Percentiles rank a stretch among this genome's conserved stretches.
These are phyloP conservation scores for Parascotia fuliginaria DNA, from an alignment of 2,888 invertebrate species.

Conservation along the genomic window DNA sequence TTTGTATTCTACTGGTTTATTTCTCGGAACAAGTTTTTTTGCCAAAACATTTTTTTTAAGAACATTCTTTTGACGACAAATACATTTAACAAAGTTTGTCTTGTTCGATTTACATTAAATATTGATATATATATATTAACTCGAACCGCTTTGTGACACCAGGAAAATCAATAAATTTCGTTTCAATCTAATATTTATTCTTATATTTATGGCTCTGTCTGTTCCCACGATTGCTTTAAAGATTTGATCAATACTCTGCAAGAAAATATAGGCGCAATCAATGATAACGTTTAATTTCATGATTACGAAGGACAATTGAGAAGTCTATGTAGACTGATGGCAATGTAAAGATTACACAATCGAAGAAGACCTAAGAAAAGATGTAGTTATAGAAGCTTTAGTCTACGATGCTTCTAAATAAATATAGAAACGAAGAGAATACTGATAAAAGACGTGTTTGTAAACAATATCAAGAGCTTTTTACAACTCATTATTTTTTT, in stretches of 20 bases:
- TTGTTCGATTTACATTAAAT: conserved; percentile 22
- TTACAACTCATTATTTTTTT: too few species aligned
- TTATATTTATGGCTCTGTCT: conserved; percentile 18
- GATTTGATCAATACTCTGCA: conserved; percentile 13
- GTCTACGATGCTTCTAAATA: neutral
- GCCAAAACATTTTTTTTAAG: conserved; percentile 12
- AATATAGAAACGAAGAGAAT: neutral
- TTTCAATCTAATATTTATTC: conserved; percentile 24
- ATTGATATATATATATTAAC: conserved; percentile 15
- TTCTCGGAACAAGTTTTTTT: conserved; percentile 13
- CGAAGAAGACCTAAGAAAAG: too few species aligned
- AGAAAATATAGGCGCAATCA: too few species aligned
- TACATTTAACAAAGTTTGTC: conserved; percentile 14
- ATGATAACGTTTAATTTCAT: neutral
- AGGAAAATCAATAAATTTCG: conserved; percentile 34
- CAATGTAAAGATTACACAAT: too few species aligned
- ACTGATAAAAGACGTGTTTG: neutral
- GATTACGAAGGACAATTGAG: conserved; percentile 12
- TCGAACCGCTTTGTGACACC: conserved; percentile 8
- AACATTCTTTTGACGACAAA: neutral
- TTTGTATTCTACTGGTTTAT: conserved; percentile 9
- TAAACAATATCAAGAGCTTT: neutral
- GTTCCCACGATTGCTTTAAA: conserved; percentile 34
- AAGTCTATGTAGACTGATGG: too few species aligned
- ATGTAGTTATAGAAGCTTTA: too few species aligned